These are phyloP conservation scores for Falco novaeseelandiae DNA, from an alignment of 2,797 vertebrate species.

Conservation along the genomic window DNA sequence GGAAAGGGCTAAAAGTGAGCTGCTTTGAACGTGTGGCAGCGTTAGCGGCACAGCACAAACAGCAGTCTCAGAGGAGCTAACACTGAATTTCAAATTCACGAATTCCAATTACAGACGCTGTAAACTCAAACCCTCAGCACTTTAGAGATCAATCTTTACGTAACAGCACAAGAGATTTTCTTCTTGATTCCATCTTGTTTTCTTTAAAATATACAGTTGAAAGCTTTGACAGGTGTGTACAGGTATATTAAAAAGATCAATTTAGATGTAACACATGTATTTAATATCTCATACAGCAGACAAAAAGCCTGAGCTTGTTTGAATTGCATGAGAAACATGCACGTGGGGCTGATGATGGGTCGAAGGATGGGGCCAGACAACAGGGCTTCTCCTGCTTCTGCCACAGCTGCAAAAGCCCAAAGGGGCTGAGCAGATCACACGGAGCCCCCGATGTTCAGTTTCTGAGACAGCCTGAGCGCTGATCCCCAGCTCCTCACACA, in stretches of 20 bases:
- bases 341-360: fast-evolving
- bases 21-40: fast-evolving
- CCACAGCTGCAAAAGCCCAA: neutral
- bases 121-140: neutral
- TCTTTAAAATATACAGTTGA: neutral
- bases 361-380: neutral
- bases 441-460: neutral
- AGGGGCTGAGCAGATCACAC: neutral
- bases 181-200: neutral
- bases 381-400: neutral
- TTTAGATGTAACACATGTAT: neutral
- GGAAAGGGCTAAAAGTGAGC: neutral
- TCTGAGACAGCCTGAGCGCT: neutral
- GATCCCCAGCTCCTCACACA: neutral
- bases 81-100: neutral
- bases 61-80: neutral
- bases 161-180: neutral
- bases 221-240: neutral
- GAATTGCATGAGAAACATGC: neutral
- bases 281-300: neutral
- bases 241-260: neutral
- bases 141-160: neutral
- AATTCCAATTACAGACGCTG: neutral
- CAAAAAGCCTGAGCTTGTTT: neutral
- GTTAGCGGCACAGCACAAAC: neutral